Base-by-base conservation (phyloP, 2,888 invertebrate species). In the Acronicta alni region DNA sequence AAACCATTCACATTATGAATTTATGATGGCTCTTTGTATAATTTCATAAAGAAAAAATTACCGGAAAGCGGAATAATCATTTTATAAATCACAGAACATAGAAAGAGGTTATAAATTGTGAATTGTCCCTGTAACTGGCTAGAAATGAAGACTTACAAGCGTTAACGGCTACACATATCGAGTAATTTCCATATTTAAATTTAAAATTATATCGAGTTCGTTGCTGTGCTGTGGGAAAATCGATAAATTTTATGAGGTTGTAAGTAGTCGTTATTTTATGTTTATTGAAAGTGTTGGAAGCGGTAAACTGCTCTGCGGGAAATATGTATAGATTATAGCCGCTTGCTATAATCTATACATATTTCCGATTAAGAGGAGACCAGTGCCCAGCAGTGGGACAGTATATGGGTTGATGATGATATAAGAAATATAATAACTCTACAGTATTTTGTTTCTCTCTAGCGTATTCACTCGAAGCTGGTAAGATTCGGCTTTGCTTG, bases 221-320 rank as follows among this genome's bases (percentile, higher is more conserved):
- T 51, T 46, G 45, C 23, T 1, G 4, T 64, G 18, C 16, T 52
- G 30, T 48, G 23, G 8, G 6, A 23, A 23, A 23, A 23, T 49
- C n/a, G 35, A 16, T 12, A 44, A 35, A 44, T 70, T 39, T 52
- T 57, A 35, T 45, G 44, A 48, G 30, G 15, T 38, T 41, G 44
- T 57, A 30, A 51, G 41, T n/a, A 51, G n/a, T n/a, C 23, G 39
- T 56, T 63, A 56, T 56, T 63, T 69, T 64, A 69, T 48, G 70
- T 63, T 56, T 63, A 63, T 67, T 48, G 51, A 43, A 26, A 48
- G 39, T 41, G 37, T n/a, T 15, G 17, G 30, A 17, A 41, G 26
- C 54, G 43, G 17, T 39, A 41, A 30, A 47, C 57, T 41, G 39
- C 49, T 47, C 3, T 23, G 17, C 23, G 14, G 30, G 8, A 30